These are phyloP conservation scores for Diarsia mendica DNA, from an alignment of 2,888 invertebrate species.

Conservation along the genomic window DNA sequence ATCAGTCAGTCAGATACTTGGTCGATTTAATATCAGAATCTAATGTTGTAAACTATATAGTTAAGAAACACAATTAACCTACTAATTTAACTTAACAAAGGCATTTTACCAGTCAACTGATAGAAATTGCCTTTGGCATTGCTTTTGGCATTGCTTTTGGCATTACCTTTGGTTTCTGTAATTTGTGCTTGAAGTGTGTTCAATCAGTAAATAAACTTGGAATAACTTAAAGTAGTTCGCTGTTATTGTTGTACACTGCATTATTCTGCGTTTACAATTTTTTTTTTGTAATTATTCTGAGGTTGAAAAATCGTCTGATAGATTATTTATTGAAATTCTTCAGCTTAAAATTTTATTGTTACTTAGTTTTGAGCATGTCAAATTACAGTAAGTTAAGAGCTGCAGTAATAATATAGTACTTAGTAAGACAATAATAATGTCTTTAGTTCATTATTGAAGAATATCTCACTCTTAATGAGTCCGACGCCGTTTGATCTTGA, in stretches of 20 bases:
- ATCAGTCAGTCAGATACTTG: background rate
- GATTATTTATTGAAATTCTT: background rate
- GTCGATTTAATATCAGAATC: background rate
- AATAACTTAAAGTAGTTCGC: no score
- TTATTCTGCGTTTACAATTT: no score
- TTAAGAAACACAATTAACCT: no score
- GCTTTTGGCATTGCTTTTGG: no score
- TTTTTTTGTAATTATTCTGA: background rate
- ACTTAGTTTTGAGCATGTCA: background rate
- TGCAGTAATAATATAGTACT: background rate
- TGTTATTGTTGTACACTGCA: no score
- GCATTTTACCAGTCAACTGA: no score
- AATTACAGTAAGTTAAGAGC: background rate
- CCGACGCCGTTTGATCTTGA: conserved; percentile 1
- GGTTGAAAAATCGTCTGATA: accelerated
- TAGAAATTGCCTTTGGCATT: no score
- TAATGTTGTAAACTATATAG: no score
- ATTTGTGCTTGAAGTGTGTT: no score
- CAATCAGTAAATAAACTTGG: no score
- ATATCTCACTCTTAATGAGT: background rate
- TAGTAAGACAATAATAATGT: background rate
- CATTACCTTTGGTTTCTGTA: no score
- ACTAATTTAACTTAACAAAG: no score
- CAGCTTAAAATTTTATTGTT: background rate
- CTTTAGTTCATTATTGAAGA: background rate